Conservation (phyloP, 1,140 invertebrate genomes). For the Metaphire vulgaris region DNA sequence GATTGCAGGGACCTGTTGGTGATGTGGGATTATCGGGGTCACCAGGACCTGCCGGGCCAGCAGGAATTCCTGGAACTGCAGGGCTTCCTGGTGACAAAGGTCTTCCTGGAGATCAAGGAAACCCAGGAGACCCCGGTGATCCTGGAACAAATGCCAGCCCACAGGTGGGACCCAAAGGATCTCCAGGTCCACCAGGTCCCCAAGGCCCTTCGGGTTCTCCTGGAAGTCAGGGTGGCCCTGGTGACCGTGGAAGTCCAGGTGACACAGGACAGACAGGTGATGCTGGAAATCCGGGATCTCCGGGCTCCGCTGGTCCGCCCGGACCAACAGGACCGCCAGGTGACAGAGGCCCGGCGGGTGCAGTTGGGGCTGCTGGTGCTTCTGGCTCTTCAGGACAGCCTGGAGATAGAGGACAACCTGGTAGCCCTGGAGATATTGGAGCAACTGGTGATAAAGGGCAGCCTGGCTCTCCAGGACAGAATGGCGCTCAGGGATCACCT, state of each 20-base stretch:
- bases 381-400: background rate
- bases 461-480: conserved; percentile 7
- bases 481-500: conserved; percentile 1
- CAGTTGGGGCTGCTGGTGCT: background rate
- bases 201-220: background rate
- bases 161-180: background rate
- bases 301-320: background rate
- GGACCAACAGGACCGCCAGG: conserved; percentile 7
- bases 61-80: background rate
- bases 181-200: background rate
- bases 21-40: background rate
- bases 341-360: conserved; percentile 5
- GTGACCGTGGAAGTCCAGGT: background rate
- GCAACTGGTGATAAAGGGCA: conserved; percentile 18
- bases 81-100: background rate
- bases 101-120: no score
- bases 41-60: background rate
- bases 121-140: background rate
- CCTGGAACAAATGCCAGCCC: background rate
- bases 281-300: conserved; percentile 6
- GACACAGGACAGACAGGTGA: conserved; percentile 3
- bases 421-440: conserved; percentile 12
- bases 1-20: conserved; percentile 9
- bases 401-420: conserved; percentile 5
- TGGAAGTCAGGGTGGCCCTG: background rate